phyloP scores from a whole-genome alignment of 2,113 vertebrate species.

The Embiotoca jacksoni region DNA sequence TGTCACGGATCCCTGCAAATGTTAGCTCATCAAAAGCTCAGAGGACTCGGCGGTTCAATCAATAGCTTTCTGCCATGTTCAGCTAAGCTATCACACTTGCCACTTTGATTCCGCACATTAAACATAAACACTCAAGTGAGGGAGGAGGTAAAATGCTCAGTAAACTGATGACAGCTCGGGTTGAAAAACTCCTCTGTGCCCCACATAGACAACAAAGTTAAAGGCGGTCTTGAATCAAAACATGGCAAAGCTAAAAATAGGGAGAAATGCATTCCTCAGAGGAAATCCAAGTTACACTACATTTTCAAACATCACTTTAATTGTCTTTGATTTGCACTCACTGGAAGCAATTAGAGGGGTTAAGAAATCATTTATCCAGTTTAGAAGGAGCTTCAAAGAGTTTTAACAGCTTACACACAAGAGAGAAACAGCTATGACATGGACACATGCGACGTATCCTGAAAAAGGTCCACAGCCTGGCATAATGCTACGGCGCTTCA shows the following conservation, averaged over 20 bases:
- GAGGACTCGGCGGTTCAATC: conserved; percentile 63
- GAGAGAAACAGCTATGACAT: conserved; percentile 24
- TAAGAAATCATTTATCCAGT: conserved; percentile 39
- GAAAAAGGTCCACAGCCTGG: conserved; percentile 3
- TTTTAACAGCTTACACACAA: conserved; percentile 17
- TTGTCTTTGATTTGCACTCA: conserved; percentile 63
- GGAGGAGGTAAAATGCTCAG: conserved; percentile 39
- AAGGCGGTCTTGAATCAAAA: conserved; percentile 51
- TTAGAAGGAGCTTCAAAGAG: conserved; percentile 41
- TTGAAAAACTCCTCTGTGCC: conserved; percentile 16
- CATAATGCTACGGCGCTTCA: conserved; percentile 19
- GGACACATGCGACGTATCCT: conserved; percentile 15
- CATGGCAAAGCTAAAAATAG: conserved; percentile 54
- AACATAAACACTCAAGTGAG: conserved; percentile 56
- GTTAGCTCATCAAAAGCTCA: conserved; percentile 72
- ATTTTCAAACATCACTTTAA: conserved; percentile 64
- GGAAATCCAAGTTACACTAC: conserved; percentile 30
- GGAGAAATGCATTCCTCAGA: conserved; percentile 42
- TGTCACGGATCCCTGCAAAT: conserved; percentile 73
- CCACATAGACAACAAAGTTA: conserved; percentile 34
- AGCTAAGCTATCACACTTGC: conserved; percentile 55
- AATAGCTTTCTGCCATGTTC: conserved; percentile 69
- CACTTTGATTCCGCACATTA: conserved; percentile 72
- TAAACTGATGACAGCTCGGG: conserved; percentile 54
- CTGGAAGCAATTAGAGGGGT: conserved; percentile 67